Conservation (phyloP, 2,113 vertebrate genomes). For the Tyto alba region DNA sequence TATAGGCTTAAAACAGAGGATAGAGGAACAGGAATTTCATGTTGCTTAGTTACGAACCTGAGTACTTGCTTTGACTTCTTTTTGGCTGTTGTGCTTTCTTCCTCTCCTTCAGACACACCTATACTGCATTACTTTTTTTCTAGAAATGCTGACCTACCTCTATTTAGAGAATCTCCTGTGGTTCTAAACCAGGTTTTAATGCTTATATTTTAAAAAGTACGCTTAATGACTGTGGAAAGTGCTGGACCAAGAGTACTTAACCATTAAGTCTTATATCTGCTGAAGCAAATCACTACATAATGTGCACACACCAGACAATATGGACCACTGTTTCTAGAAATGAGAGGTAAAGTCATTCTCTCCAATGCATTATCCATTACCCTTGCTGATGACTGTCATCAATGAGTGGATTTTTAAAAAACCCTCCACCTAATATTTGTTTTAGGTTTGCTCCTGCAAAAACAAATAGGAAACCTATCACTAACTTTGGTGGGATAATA, state of each 20-base stretch:
- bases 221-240: not conserved
- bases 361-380: not conserved
- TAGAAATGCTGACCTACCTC: not conserved
- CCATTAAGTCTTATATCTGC: not conserved
- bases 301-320: not conserved
- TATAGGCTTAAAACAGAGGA: not conserved
- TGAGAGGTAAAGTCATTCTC: not conserved
- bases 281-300: not conserved
- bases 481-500: not conserved
- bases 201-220: conserved; percentile 34
- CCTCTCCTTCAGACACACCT: not conserved
- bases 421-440: not conserved
- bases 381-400: not conserved
- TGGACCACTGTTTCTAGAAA: not conserved
- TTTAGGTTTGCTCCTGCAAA: not conserved
- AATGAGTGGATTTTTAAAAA: not conserved
- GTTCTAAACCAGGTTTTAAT: conserved; percentile 5
- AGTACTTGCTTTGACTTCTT: not conserved
- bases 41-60: not conserved
- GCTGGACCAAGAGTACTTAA: not conserved
- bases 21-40: not conserved
- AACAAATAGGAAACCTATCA: not conserved
- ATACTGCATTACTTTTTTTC: not conserved
- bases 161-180: not conserved
- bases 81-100: not conserved